phyloP scores from a whole-genome alignment of 2,113 vertebrate genomes.

The Epinephelus moara region DNA sequence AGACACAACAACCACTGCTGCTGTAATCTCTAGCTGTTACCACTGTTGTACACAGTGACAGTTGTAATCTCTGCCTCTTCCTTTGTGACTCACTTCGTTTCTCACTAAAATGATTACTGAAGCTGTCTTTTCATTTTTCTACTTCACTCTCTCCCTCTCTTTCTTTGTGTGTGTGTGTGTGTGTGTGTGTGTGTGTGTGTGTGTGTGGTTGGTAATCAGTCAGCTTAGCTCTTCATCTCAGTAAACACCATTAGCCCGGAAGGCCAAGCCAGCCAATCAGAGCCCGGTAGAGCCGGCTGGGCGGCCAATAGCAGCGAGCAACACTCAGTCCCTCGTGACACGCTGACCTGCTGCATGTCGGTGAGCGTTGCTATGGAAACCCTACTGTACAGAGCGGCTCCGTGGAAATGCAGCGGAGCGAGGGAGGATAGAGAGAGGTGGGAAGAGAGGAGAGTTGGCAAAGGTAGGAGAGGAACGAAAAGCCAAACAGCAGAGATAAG shows the following conservation, averaged over 20 bases:
- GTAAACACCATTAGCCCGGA: slow-evolving; percentile 84
- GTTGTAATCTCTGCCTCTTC: slow-evolving; percentile 61
- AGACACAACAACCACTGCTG: slow-evolving; percentile 23
- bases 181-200: slow-evolving; percentile 7
- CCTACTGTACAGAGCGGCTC: slow-evolving; percentile 76
- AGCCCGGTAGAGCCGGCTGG: slow-evolving; percentile 20
- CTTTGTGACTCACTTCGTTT: slow-evolving; percentile 59
- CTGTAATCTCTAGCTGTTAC: slow-evolving; percentile 48
- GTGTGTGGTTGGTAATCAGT: slow-evolving; percentile 77
- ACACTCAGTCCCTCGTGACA: slow-evolving; percentile 80
- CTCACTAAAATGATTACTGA: slow-evolving; percentile 65
- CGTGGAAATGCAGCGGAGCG: slow-evolving; percentile 56
- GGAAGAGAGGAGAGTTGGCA: slow-evolving; percentile 61
- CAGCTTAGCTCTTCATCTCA: slow-evolving; percentile 82
- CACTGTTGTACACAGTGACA: slow-evolving; percentile 33
- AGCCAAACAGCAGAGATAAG: slow-evolving; percentile 32
- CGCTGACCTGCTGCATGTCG: slow-evolving; percentile 83
- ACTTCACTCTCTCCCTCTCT: slow-evolving; percentile 25
- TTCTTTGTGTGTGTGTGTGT: slow-evolving; percentile 20
- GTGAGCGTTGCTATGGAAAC: slow-evolving; percentile 85
- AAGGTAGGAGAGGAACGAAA: slow-evolving; percentile 54
- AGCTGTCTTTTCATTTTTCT: slow-evolving; percentile 55
- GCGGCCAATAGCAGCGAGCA: slow-evolving; percentile 66
- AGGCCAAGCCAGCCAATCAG: slow-evolving; percentile 79
- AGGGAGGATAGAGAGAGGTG: slow-evolving; percentile 61